Evolutionary conservation across 2,797 vertebrate genomes (phyloP).

Genomic region (Thaleichthys pacificus): DNA sequence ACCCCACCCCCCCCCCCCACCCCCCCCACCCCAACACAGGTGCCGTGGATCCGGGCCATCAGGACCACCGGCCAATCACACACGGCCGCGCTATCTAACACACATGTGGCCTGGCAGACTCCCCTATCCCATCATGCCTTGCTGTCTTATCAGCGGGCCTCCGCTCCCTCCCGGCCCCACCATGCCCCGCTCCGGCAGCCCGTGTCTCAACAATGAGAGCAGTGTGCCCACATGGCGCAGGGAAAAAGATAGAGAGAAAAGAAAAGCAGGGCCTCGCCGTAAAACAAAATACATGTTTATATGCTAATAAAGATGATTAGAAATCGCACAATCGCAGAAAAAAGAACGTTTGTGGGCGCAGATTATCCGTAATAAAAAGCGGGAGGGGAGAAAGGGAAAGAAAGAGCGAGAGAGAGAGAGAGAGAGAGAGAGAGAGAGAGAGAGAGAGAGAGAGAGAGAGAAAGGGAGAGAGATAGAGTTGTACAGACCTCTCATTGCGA

Average conservation of each 20-base stretch:
- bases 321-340: constrained; percentile 71
- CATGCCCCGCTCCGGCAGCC: not conserved
- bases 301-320: constrained; percentile 75
- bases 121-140: constrained; percentile 55
- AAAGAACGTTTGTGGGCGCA: constrained; percentile 67
- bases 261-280: constrained; percentile 27
- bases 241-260: constrained; percentile 47
- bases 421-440: not conserved
- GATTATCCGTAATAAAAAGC: constrained; percentile 76
- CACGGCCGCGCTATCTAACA: constrained; percentile 50
- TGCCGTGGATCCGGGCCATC: constrained; percentile 57
- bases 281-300: constrained; percentile 62
- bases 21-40: constrained; percentile 46
- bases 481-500: constrained; percentile 77
- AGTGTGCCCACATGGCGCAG: constrained; percentile 58
- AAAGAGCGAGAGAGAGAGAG: not conserved
- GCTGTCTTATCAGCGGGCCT: constrained; percentile 60
- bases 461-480: constrained; percentile 21
- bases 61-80: constrained; percentile 54
- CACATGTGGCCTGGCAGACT: constrained; percentile 58
- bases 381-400: constrained; percentile 50
- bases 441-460: constrained; percentile 38
- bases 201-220: constrained; percentile 60
- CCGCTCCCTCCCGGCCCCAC: constrained; percentile 4
- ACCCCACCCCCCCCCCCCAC: not conserved